Percentiles rank a stretch among this genome's conserved stretches.
phyloP scores from a whole-genome alignment of 2,797 vertebrate genomes.

The Anisognathus igniventris region DNA sequence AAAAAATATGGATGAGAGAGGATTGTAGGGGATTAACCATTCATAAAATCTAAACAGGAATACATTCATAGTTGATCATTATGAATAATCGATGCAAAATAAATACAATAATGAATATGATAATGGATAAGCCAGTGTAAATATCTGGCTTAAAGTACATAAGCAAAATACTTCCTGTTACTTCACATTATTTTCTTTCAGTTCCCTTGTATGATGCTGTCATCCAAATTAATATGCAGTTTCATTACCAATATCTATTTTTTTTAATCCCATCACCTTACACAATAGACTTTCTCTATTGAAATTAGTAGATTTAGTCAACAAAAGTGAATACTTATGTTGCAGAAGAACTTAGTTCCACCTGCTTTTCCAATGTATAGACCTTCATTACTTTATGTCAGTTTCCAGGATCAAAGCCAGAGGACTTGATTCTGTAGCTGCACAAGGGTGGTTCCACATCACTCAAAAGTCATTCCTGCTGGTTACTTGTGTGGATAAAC shows the following conservation, averaged over 20 bases:
- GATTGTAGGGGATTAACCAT: neutral
- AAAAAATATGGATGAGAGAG: neutral
- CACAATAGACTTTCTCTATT: neutral
- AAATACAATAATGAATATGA: conserved; percentile 4
- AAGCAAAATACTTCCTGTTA: neutral
- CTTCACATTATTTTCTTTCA: neutral
- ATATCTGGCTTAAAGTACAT: neutral
- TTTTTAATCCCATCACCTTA: neutral
- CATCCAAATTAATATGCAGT: neutral
- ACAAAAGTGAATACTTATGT: neutral
- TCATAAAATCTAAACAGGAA: conserved; percentile 12
- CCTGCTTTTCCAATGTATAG: neutral
- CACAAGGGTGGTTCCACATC: neutral
- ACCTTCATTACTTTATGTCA: neutral
- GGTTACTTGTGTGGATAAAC: neutral
- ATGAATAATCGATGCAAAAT: conserved; percentile 22
- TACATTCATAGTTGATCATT: neutral
- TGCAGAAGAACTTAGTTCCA: neutral
- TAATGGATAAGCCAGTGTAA: neutral
- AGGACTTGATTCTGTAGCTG: neutral
- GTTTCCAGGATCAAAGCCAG: neutral
- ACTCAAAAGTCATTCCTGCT: neutral
- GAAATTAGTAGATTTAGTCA: neutral
- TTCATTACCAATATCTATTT: neutral
- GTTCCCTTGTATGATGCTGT: neutral